Evolutionary conservation across 2,888 invertebrate genomes (phyloP).

Genomic region (Drosophila pseudotakahashii): DNA sequence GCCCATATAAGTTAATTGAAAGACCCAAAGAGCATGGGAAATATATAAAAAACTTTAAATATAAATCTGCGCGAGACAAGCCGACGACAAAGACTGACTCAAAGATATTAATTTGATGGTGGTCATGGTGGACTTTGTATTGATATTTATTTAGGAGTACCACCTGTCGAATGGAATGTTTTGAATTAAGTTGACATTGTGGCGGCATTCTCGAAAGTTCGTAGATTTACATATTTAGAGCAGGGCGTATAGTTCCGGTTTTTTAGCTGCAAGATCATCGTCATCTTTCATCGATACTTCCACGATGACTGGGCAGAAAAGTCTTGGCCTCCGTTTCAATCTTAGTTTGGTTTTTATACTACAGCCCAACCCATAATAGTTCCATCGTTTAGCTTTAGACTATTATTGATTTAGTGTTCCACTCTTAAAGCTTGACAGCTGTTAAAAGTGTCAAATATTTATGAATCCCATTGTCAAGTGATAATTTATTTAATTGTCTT

Average conservation of each 20-base stretch:
- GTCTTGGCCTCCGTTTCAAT: conserved; percentile 27
- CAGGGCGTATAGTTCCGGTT: conserved; percentile 33
- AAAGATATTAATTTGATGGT: conserved; percentile 18
- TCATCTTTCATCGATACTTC: conserved; percentile 26
- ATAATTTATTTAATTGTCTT: conserved; percentile 40
- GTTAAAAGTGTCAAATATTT: conserved; percentile 63
- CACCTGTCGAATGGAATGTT: conserved; percentile 13
- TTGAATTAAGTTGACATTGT: conserved; percentile 20
- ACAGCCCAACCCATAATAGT: conserved; percentile 32
- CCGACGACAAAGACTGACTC: conserved; percentile 12
- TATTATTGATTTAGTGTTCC: conserved; percentile 42
- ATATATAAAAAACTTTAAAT: conserved; percentile 3
- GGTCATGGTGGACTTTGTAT: background rate
- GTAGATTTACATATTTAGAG: conserved; percentile 34
- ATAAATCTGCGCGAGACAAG: conserved; percentile 1
- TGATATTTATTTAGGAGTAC: conserved; percentile 10
- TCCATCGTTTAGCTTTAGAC: conserved; percentile 20
- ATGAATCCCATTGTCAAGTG: conserved; percentile 33
- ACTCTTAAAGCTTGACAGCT: conserved; percentile 29
- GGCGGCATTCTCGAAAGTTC: conserved; percentile 25
- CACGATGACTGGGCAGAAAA: conserved; percentile 43
- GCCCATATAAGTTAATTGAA: conserved; percentile 52
- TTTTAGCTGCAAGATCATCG: conserved; percentile 32
- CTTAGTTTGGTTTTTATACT: conserved; percentile 5
- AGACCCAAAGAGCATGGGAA: conserved; percentile 50